Conservation (phyloP, 2,888 invertebrate species). For the Tigriopus californicus region DNA sequence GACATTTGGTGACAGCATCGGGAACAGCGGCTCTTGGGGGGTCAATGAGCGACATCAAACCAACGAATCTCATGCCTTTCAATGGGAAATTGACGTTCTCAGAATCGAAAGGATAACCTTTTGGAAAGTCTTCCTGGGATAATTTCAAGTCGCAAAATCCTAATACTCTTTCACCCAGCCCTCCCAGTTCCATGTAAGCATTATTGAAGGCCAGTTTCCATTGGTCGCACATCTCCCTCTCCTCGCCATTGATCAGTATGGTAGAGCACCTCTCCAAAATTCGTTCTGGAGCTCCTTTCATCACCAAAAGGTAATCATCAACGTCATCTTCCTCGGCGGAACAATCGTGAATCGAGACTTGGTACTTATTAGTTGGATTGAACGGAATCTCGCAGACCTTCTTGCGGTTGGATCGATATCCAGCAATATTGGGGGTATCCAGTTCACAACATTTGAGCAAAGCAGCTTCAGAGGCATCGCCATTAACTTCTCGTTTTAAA, state of each 20-base stretch:
- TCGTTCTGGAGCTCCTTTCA: slow-evolving; percentile 54
- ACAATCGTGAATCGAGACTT: slow-evolving; percentile 45
- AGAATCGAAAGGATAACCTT: slow-evolving; percentile 37
- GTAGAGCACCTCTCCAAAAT: slow-evolving; percentile 43
- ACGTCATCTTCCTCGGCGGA: slow-evolving; percentile 27
- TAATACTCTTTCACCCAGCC: slow-evolving; percentile 65
- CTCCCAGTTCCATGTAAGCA: slow-evolving; percentile 55
- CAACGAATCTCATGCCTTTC: slow-evolving; percentile 40
- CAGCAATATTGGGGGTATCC: slow-evolving; percentile 36
- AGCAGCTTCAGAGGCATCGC: slow-evolving; percentile 48
- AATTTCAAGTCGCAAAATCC: slow-evolving; percentile 30
- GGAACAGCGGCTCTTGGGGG: slow-evolving; percentile 46
- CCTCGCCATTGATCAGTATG: slow-evolving; percentile 35
- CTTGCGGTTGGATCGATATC: slow-evolving; percentile 33
- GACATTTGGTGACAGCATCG: slow-evolving; percentile 46
- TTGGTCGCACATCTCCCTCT: slow-evolving; percentile 31
- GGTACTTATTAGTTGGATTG: slow-evolving; percentile 44
- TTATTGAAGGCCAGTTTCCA: slow-evolving; percentile 38
- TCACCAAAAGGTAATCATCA: slow-evolving; percentile 38
- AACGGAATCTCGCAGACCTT: slow-evolving; percentile 46
- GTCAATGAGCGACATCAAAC: slow-evolving; percentile 50
- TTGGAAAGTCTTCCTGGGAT: slow-evolving; percentile 30
- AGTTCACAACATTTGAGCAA: slow-evolving; percentile 43
- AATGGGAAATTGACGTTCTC: slow-evolving; percentile 46
- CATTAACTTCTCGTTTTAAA: slow-evolving; percentile 38